These are phyloP conservation scores for Drosophila hawaiiensis DNA, from an alignment of 2,888 invertebrate genomes.

Conservation along the genomic window DNA sequence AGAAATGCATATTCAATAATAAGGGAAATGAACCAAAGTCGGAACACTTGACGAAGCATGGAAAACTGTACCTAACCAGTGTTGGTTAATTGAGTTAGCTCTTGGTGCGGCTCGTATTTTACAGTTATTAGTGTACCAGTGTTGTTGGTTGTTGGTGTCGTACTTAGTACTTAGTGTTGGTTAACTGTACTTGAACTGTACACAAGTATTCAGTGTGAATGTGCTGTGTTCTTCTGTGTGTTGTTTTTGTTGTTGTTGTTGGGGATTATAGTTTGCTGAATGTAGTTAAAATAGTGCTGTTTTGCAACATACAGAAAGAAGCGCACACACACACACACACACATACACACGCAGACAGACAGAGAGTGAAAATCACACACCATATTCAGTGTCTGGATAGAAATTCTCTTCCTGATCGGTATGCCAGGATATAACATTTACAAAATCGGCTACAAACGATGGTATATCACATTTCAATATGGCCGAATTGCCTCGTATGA, in stretches of 20 bases:
- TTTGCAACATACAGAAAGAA: slow-evolving; percentile 45
- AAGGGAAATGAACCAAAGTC: slow-evolving; percentile 22
- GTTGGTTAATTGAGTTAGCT: slow-evolving; percentile 69
- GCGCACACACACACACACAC: slow-evolving; percentile 61
- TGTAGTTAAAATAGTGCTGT: slow-evolving; percentile 60
- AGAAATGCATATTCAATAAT: slow-evolving; percentile 30
- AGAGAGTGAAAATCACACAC: slow-evolving; percentile 75
- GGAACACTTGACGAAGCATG: slow-evolving; percentile 32
- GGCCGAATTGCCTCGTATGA: slow-evolving; percentile 95
- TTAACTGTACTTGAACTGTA: slow-evolving; percentile 61
- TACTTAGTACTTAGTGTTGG: slow-evolving; percentile 55
- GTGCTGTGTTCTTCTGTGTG: slow-evolving; percentile 29
- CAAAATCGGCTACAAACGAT: slow-evolving; percentile 96
- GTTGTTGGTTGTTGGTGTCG: slow-evolving; percentile 29
- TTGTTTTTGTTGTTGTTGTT: slow-evolving; percentile 26
- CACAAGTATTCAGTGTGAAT: slow-evolving; percentile 40
- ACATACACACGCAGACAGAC: slow-evolving; percentile 18
- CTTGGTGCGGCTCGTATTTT: slow-evolving; percentile 56
- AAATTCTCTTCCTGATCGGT: slow-evolving; percentile 88
- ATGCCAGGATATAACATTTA: slow-evolving; percentile 94
- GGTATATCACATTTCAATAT: slow-evolving; percentile 96
- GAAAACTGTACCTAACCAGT: slow-evolving; percentile 56
- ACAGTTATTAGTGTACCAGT: slow-evolving; percentile 63
- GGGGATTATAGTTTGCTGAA: slow-evolving; percentile 42
- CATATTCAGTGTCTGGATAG: slow-evolving; percentile 85